Base-by-base conservation (phyloP, 2,797 vertebrate species). In the Anas acuta region DNA sequence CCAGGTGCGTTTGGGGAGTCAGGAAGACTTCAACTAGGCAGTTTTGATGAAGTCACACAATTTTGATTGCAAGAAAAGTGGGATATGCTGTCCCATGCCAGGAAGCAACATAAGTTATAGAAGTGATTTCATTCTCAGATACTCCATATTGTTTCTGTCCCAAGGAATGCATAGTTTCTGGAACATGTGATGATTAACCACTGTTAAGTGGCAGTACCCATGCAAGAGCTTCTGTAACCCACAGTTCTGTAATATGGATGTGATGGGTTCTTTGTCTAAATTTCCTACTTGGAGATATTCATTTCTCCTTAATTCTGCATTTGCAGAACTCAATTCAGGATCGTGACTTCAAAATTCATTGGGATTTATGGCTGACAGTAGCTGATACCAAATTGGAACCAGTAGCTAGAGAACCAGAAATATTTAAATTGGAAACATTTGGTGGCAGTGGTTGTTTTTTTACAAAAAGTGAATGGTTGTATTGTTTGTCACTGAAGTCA, bases 391-490 rank as follows among this genome's bases (percentile, higher is more conserved):
- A 92, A 92, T 90, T 95, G 89, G 95, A 91, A 95, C 88, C 95
- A 95, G 94, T 94, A 96, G 96, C 93, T 95, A 92, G 85, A 87
- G 90, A 94, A 96, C 94, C 89, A 94, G 97, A 97, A 96, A 91
- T 92, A 93, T 95, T 96, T 95, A 96, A 96, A 97, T 95, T 97
- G 92, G 96, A 97, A 96, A 95, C 97, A 97, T 93, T 97, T 97
- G 96, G 89, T 83, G 79, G 90, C 90, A 85, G 95, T 64, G 84
- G 93, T 91, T 96, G 90, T 92, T 97, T 96, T 96, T 92, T 96
- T 93, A 72, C 91, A 96, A 96, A 96, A 91, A 57, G 77, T 96
- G 96, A 97, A 91, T 95, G 95, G 95, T 96, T 87, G 92, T 94
- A 94, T 97, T 96, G 96, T 96, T 96, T 97, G 95, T 93, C 96